phyloP scores from a whole-genome alignment of 2,888 invertebrate genomes.

The Falcaria lacertinaria region DNA sequence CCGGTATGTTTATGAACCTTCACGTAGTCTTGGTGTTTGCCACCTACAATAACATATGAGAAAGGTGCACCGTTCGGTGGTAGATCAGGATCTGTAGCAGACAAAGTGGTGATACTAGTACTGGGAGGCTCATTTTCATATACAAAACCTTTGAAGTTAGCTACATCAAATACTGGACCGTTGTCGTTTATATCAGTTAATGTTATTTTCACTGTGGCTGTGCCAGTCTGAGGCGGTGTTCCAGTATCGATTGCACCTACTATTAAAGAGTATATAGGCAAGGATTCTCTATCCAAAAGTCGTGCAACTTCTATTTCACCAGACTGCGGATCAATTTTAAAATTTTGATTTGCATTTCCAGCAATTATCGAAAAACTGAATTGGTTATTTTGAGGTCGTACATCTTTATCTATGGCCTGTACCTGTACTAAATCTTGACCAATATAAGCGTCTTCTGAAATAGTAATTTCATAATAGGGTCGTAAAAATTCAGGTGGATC shows the following conservation, averaged over 20 bases:
- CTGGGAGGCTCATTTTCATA: constrained; percentile 92
- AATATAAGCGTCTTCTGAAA: constrained; percentile 88
- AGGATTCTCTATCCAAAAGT: constrained; percentile 89
- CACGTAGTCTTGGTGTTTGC: constrained; percentile 87
- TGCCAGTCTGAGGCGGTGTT: constrained; percentile 94
- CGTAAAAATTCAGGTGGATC: constrained; percentile 96
- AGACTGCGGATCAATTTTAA: constrained; percentile 92
- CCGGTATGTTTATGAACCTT: constrained; percentile 90
- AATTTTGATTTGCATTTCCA: constrained; percentile 90
- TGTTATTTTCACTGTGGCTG: constrained; percentile 88
- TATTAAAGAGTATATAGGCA: constrained; percentile 85
- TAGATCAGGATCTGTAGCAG: constrained; percentile 92
- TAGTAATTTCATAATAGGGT: constrained; percentile 85
- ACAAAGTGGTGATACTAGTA: constrained; percentile 90
- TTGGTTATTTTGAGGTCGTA: constrained; percentile 93
- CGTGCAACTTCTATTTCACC: constrained; percentile 90
- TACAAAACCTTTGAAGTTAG: constrained; percentile 86
- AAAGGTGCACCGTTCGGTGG: constrained; percentile 96
- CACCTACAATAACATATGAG: constrained; percentile 88
- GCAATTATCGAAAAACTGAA: constrained; percentile 94
- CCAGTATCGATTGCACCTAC: constrained; percentile 95
- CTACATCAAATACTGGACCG: constrained; percentile 89
- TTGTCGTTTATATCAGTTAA: constrained; percentile 96
- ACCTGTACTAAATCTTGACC: constrained; percentile 89
- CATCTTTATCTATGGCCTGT: constrained; percentile 94